These are phyloP conservation scores for Popillia japonica DNA, from an alignment of 1,140 invertebrate genomes.

Conservation along the genomic window DNA sequence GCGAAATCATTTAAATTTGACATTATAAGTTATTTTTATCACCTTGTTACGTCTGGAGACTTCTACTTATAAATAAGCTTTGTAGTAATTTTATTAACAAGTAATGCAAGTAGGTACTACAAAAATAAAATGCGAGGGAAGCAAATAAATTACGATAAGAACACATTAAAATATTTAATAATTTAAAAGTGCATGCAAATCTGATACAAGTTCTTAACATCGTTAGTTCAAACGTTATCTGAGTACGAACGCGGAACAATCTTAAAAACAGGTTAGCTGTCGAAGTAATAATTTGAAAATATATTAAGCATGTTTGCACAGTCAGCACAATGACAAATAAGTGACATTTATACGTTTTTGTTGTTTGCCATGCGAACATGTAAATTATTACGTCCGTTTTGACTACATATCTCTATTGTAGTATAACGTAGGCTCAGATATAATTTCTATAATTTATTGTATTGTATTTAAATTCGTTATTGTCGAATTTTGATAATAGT, in stretches of 20 bases:
- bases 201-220: neutral
- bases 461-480: conserved; percentile 3
- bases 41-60: too few species aligned
- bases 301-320: conserved; percentile 14
- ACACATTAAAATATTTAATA: too few species aligned
- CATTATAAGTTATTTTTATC: too few species aligned
- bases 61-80: too few species aligned
- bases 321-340: conserved; percentile 1
- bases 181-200: neutral
- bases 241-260: conserved; percentile 21
- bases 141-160: too few species aligned
- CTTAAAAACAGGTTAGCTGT: conserved; percentile 10
- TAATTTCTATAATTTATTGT: conserved; percentile 14
- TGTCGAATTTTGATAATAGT: neutral
- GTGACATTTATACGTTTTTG: conserved; percentile 23
- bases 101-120: too few species aligned
- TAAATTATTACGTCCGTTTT: conserved; percentile 26
- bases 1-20: too few species aligned
- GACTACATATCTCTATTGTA: neutral
- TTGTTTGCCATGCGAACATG: conserved; percentile 20
- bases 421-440: neutral
- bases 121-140: too few species aligned
- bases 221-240: neutral
- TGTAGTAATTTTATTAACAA: too few species aligned
- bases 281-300: conserved; percentile 22